Conservation (phyloP, 2,797 vertebrate species). For the Choloepus didactylus region DNA sequence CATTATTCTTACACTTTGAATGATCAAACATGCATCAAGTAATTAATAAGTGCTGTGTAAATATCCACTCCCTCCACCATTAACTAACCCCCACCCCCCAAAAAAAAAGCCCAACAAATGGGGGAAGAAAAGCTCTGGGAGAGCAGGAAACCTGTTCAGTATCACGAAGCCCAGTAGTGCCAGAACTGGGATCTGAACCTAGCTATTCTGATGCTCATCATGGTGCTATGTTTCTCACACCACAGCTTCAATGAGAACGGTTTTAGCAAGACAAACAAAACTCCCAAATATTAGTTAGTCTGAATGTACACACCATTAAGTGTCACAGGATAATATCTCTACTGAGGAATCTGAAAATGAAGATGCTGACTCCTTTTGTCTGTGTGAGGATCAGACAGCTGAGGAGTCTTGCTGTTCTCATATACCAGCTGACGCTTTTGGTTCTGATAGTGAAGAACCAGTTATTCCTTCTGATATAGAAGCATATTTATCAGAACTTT, state of each 20-base stretch:
- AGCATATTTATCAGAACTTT: no score
- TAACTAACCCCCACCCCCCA: background rate
- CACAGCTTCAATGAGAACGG: background rate
- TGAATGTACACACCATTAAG: background rate
- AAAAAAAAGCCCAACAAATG: no score
- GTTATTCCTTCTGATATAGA: no score
- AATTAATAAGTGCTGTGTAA: background rate
- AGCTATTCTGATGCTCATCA: background rate
- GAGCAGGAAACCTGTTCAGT: background rate
- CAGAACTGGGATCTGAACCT: background rate
- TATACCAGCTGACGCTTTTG: no score
- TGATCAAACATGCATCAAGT: background rate
- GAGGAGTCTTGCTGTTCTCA: no score
- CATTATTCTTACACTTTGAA: background rate
- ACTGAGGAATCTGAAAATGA: no score
- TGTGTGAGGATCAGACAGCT: no score
- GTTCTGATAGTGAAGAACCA: no score
- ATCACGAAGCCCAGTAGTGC: background rate
- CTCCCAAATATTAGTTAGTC: background rate
- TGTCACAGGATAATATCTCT: background rate
- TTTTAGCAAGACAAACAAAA: background rate
- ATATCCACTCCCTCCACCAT: background rate
- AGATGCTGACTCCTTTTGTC: no score
- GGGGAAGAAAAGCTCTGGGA: background rate
- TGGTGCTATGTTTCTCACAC: no score